A percentile compares a stretch with the other conserved stretches of the same genome.
phyloP scores from a whole-genome alignment of 2,888 invertebrate genomes.

The Nymphalis polychloros region DNA sequence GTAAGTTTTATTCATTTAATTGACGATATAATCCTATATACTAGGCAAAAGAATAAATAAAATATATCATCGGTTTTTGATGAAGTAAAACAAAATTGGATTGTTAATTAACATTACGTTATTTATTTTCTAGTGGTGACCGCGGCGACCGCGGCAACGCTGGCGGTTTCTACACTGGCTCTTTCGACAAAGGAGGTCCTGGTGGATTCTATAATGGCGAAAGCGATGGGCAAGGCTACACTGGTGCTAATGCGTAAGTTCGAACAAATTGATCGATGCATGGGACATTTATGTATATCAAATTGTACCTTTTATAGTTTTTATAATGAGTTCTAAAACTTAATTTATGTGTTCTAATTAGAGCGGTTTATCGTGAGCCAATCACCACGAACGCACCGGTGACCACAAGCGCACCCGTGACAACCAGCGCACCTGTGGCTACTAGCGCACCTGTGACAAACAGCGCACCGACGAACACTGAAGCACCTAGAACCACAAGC shows the following conservation, averaged over 20 bases:
- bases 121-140: slow-evolving; percentile 36
- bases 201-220: slow-evolving; percentile 43
- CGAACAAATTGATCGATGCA: background rate
- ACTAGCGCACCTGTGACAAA: slow-evolving; percentile 2
- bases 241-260: slow-evolving; percentile 14
- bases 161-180: slow-evolving; percentile 52
- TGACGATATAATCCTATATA: too few species aligned
- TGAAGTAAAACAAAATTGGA: too few species aligned
- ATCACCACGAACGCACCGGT: background rate
- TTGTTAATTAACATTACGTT: too few species aligned
- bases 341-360: background rate
- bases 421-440: background rate
- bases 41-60: too few species aligned
- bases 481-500: slow-evolving; percentile 16
- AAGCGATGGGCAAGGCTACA: slow-evolving; percentile 18
- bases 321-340: background rate
- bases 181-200: slow-evolving; percentile 32
- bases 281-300: background rate
- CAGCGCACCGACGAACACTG: slow-evolving; percentile 8
- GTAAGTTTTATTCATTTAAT: slow-evolving; percentile 34
- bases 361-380: background rate
- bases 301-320: too few species aligned
- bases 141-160: slow-evolving; percentile 43
- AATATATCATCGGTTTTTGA: too few species aligned
- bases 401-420: background rate